These are phyloP conservation scores for Orthonychiurus folsomi DNA, from an alignment of 2,888 invertebrate genomes.

Conservation along the genomic window DNA sequence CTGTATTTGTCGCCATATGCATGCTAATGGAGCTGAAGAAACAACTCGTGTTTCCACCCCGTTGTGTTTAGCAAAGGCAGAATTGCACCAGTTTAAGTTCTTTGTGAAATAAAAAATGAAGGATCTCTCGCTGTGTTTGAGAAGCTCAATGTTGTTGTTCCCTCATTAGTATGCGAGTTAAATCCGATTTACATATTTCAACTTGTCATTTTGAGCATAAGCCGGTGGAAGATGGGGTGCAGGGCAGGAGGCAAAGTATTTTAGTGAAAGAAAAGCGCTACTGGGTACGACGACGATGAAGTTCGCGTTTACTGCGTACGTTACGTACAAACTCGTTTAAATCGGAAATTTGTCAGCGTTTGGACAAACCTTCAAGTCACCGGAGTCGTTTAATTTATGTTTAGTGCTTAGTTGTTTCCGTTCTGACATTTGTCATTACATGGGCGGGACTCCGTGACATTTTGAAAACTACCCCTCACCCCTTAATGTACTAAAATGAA, in stretches of 20 bases:
- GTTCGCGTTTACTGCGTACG: no score
- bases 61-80: neutral
- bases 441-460: no score
- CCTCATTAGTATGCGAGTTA: neutral
- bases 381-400: no score
- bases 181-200: constrained; percentile 1
- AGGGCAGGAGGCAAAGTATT: neutral
- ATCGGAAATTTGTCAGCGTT: no score
- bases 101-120: neutral
- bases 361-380: no score
- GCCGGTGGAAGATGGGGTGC: neutral
- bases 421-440: no score
- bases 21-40: neutral
- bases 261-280: neutral
- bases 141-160: neutral
- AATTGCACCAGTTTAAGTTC: neutral
- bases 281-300: neutral
- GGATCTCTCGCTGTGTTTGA: neutral
- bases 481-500: no score
- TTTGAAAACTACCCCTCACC: no score
- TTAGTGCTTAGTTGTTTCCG: no score
- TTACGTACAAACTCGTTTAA: no score
- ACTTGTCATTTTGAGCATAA: neutral
- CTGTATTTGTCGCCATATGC: neutral
- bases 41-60: no score